These are phyloP conservation scores for Anolis carolinensis DNA, from an alignment of 2,113 vertebrate genomes.

Conservation along the genomic window DNA sequence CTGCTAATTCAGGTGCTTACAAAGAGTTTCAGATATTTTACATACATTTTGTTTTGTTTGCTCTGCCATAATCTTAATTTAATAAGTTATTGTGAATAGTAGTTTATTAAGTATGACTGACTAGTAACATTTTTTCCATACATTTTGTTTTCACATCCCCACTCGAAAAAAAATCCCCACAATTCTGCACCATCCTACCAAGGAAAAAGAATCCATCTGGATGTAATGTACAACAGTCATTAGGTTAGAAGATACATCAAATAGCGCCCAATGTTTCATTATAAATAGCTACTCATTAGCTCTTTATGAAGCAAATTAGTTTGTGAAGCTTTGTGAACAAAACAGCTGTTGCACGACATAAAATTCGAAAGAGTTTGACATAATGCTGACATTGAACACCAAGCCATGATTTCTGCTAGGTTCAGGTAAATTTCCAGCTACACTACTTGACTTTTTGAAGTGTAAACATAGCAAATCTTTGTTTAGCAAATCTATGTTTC, in stretches of 20 bases:
- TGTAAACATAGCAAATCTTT: neutral
- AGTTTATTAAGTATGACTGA: neutral
- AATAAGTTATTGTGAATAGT: rapidly evolving
- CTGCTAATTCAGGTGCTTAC: neutral
- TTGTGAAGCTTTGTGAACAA: neutral
- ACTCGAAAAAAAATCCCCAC: neutral
- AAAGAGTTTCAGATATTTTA: neutral
- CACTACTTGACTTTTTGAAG: neutral
- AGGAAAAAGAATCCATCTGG: neutral
- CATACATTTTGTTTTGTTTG: neutral
- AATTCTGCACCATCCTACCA: neutral
- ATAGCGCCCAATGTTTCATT: neutral
- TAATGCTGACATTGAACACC: neutral
- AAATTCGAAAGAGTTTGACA: neutral
- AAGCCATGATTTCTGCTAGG: neutral
- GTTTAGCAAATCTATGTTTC: neutral
- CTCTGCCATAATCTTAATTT: neutral
- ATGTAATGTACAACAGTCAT: neutral
- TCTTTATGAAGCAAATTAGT: slow-evolving; percentile 35
- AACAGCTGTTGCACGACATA: neutral
- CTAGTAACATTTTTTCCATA: neutral
- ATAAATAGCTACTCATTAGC: slow-evolving; percentile 1
- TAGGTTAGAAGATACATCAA: rapidly evolving
- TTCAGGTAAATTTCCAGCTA: neutral
- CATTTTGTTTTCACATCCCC: neutral